A percentile compares a stretch with the other conserved stretches of the same genome.
These are phyloP conservation scores for Sebastes miniatus DNA, from an alignment of 2,797 vertebrate species.

Conservation along the genomic window DNA sequence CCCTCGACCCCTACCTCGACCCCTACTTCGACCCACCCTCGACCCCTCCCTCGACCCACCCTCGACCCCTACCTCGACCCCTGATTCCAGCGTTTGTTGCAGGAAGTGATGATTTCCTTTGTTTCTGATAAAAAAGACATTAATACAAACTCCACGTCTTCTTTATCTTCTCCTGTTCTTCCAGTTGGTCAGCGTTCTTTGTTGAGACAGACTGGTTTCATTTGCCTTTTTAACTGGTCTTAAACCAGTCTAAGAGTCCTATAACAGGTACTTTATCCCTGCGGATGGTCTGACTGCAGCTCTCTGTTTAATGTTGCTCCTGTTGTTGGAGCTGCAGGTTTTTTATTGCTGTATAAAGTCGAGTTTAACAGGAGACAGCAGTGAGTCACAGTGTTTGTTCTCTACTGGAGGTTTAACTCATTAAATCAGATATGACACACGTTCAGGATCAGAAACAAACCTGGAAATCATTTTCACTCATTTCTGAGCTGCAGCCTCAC, in stretches of 20 bases:
- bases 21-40: too few relatives aligned
- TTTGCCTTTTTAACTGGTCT: slow-evolving; percentile 1
- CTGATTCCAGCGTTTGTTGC: too few relatives aligned
- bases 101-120: too few relatives aligned
- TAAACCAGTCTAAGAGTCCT: neutral
- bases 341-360: slow-evolving; percentile 33
- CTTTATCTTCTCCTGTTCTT: too few relatives aligned
- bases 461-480: slow-evolving; percentile 7
- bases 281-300: neutral
- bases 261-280: neutral
- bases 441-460: slow-evolving; percentile 1
- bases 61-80: too few relatives aligned
- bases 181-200: too few relatives aligned
- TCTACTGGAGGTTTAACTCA: slow-evolving; percentile 44
- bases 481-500: neutral
- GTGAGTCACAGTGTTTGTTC: slow-evolving; percentile 36
- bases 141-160: too few relatives aligned
- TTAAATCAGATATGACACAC: slow-evolving; percentile 16
- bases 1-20: too few relatives aligned
- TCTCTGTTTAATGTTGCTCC: neutral
- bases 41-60: too few relatives aligned
- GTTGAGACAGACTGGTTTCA: neutral
- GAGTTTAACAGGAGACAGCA: slow-evolving; percentile 11
- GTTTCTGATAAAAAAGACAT: too few relatives aligned
- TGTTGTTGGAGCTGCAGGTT: neutral